Percentiles rank a stretch among this genome's conserved stretches.
These are phyloP conservation scores for Micoletzkya japonica DNA, from an alignment of 2,888 invertebrate genomes.

Conservation along the genomic window DNA sequence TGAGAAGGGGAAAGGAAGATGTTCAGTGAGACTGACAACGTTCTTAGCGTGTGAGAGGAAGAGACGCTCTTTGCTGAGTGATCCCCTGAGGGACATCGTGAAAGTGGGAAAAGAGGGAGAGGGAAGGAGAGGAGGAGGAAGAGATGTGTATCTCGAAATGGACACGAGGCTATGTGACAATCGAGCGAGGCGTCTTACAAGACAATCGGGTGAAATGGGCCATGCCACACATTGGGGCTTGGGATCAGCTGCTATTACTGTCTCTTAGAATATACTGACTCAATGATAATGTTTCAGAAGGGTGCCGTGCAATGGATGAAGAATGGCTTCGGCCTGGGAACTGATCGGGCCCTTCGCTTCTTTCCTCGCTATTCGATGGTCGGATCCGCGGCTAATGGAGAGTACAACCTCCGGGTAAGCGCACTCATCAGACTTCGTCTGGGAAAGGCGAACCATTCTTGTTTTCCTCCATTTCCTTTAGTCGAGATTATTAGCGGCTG, in stretches of 20 bases:
- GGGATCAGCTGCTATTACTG: not conserved
- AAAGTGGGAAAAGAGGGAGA: not conserved
- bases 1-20: too few species aligned
- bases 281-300: slow-evolving; percentile 71
- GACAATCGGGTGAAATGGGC: not conserved
- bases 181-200: not conserved
- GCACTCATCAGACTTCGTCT: not conserved
- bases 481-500: not conserved
- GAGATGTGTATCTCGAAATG: slow-evolving; percentile 3
- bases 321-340: slow-evolving; percentile 91
- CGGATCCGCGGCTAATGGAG: slow-evolving; percentile 90
- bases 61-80: not conserved
- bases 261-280: not conserved
- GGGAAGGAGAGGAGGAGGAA: too few species aligned
- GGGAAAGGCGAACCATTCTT: not conserved
- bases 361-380: slow-evolving; percentile 94
- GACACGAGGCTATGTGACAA: not conserved
- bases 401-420: slow-evolving; percentile 57
- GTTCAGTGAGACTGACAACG: too few species aligned
- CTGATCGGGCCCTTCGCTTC: slow-evolving; percentile 84
- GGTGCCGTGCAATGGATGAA: slow-evolving; percentile 95
- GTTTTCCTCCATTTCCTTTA: not conserved
- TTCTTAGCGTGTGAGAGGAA: not conserved
- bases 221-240: not conserved
- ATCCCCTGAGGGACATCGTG: not conserved